These are phyloP conservation scores for Sphaeramia orbicularis DNA, from an alignment of 2,797 vertebrate genomes.

Conservation along the genomic window DNA sequence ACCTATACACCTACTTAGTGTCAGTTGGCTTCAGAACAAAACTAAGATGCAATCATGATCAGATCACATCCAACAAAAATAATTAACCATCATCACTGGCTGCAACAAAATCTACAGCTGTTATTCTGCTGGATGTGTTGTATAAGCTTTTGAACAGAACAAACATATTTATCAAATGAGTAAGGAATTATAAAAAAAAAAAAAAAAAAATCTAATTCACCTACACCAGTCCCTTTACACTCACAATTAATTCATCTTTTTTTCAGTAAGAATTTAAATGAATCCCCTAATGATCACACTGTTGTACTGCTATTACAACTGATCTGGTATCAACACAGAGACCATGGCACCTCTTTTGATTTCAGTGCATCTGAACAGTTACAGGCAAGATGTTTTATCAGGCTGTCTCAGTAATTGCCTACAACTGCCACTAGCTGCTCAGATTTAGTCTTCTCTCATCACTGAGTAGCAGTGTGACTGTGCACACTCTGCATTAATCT, in stretches of 20 bases:
- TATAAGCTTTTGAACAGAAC: constrained; percentile 21
- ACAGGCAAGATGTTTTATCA: not conserved
- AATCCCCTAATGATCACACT: too few species aligned
- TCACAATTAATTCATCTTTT: too few species aligned
- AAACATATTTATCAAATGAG: constrained; percentile 1
- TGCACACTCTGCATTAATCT: constrained; percentile 39
- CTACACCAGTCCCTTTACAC: too few species aligned
- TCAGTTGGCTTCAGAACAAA: constrained; percentile 14
- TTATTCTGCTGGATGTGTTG: constrained; percentile 29
- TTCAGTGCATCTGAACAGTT: constrained; percentile 9
- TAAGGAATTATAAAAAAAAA: not conserved
- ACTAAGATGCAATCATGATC: constrained; percentile 5
- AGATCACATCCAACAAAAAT: constrained; percentile 10
- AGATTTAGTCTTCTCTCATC: constrained; percentile 30
- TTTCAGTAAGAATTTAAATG: too few species aligned
- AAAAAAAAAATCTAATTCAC: too few species aligned
- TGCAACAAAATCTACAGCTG: constrained; percentile 28
- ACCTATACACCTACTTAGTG: constrained; percentile 2
- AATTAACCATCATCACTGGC: constrained; percentile 4
- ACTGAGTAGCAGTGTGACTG: constrained; percentile 29
- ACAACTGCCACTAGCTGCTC: constrained; percentile 4
- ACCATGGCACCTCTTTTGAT: constrained; percentile 5
- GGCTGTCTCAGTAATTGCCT: not conserved
- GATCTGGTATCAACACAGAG: too few species aligned
- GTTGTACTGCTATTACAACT: too few species aligned